Conservation (phyloP, 2,797 vertebrate genomes). For the Acipenser oxyrinchus region DNA sequence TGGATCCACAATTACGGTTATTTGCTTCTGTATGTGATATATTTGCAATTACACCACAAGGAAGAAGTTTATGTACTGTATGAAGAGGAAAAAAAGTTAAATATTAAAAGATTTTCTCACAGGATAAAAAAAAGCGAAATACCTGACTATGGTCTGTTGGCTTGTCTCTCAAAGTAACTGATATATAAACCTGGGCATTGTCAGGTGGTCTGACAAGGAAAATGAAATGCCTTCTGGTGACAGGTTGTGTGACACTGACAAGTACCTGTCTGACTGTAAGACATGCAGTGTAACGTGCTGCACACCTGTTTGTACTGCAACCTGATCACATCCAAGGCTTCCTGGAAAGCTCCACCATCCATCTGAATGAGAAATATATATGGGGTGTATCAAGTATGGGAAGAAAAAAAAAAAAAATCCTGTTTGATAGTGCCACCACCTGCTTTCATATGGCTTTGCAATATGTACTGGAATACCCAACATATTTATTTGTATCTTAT, state of each 20-base stretch:
- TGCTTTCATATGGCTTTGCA: neutral
- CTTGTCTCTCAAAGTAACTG: neutral
- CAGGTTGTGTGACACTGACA: slow-evolving; percentile 20
- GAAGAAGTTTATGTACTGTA: too few relatives aligned
- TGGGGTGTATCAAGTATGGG: neutral
- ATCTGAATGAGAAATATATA: neutral
- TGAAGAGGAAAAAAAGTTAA: too few relatives aligned
- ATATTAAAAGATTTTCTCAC: neutral
- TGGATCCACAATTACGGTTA: too few relatives aligned
- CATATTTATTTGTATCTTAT: slow-evolving; percentile 2
- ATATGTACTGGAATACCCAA: neutral
- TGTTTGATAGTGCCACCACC: neutral
- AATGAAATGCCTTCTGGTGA: slow-evolving; percentile 27
- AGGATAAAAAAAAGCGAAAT: neutral
- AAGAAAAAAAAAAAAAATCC: too few relatives aligned
- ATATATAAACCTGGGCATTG: neutral
- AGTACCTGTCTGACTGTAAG: neutral
- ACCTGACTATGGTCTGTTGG: neutral
- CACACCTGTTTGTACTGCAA: slow-evolving; percentile 32
- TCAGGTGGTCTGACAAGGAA: slow-evolving; percentile 17
- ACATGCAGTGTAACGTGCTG: slow-evolving; percentile 33
- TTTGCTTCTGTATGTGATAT: too few relatives aligned
- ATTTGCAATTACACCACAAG: too few relatives aligned
- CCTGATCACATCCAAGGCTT: slow-evolving; percentile 20
- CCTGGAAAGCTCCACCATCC: neutral